Evolutionary conservation across 30 jellyfish, hydroid and myxozoan species (phyloP).

Genomic region (Sanderia malayensis): DNA sequence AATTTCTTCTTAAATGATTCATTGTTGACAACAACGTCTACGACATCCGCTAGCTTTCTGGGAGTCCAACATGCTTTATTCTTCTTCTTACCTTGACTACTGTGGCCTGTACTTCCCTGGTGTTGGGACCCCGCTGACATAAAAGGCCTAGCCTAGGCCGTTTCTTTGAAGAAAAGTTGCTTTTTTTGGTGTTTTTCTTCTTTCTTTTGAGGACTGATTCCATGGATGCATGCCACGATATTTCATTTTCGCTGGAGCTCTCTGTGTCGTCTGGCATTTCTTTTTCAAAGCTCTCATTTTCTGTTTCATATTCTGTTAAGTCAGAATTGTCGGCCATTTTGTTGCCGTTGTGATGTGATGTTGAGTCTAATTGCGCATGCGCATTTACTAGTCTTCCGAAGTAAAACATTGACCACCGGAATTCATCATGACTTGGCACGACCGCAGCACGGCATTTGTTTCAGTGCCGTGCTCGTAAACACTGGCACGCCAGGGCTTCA

Average conservation of each 20-base stretch:
- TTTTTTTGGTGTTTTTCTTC: no score
- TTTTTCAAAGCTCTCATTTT: no score
- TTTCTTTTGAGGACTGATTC: no score
- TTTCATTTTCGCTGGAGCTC: no score
- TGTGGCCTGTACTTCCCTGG: no score
- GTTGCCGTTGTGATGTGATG: not conserved
- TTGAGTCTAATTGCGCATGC: conserved; percentile 1
- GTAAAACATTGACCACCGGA: not conserved
- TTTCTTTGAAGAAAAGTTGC: no score
- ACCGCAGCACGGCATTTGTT: conserved; percentile 1
- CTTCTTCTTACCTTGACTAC: not conserved
- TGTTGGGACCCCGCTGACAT: no score
- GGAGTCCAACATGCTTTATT: conserved; percentile 22
- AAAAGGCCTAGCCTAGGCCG: no score
- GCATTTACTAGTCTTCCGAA: not conserved
- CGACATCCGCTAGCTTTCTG: conserved; percentile 11
- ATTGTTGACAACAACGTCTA: conserved; percentile 18
- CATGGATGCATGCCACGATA: no score
- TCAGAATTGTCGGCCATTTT: no score
- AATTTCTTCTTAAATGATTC: conserved; percentile 19
- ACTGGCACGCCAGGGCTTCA: not conserved
- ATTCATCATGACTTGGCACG: not conserved
- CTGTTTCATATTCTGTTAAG: no score
- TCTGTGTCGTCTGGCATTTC: no score
- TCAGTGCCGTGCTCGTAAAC: not conserved